Evolutionary conservation across 2,113 vertebrate genomes (phyloP), one percentile per base, ranked within the genome.

Genomic region (Gambusia holbrooki): DNA sequence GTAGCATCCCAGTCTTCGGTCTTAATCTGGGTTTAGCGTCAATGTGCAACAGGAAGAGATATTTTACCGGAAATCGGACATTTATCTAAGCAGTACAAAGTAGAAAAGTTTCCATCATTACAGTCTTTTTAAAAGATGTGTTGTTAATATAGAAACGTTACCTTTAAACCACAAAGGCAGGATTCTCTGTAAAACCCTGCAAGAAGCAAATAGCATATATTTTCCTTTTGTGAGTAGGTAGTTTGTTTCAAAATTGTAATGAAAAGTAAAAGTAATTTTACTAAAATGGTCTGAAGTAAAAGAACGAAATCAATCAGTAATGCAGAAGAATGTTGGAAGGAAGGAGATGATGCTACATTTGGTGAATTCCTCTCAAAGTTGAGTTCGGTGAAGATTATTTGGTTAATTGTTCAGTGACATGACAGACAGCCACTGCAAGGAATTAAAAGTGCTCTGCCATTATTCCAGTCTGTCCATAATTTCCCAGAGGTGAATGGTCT

Each of bases 1-100:
- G 82, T 69, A 88, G 62, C 32, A 65, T 13, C 64, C 79, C 45
- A 45, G 42, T 5, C 7, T 25, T 61, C 29, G 3, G 63, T 35
- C 5, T 4, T 48, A 11, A 37, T 10, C 48, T 58, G 5, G 51
- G n/a, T 48, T 48, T 48, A 6, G 17, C 2, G 15, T 48, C 45
- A 48, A 48, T 5, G 4, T 6, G 45, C 45, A 48, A 7, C 45
- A 19, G 45, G 17, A 17, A 19, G 45, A 48, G 15, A 48, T 48
- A 19, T 48, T 51, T 51, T 5, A 37, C 35, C 35, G 2, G 48
- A 54, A 54, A 54, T 22, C 0, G 5, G 2, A 58, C 51, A 58
- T 9, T 3, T 25, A 25, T 58, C 8, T 58, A n/a, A 58, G 25
- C 25, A 19, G 4, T 9, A 54, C 17, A 9, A 54, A 25, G 19